Conservation (phyloP, 2,888 invertebrate species). For the Quadriops clusia region DNA sequence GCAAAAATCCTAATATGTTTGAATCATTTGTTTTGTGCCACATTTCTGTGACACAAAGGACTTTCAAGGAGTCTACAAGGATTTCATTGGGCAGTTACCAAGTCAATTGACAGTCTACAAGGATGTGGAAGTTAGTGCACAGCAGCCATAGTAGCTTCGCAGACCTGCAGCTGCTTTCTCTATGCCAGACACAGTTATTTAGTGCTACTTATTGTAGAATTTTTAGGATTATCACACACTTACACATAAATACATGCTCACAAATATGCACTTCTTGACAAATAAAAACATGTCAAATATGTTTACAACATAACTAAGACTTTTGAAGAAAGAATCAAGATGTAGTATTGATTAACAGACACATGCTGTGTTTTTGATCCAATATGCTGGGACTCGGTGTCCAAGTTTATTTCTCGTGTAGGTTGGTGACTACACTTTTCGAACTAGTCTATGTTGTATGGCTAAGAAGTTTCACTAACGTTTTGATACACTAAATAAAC, state of each 20-base stretch:
- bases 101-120: too few species aligned
- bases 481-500: too few species aligned
- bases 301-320: slow-evolving; percentile 8
- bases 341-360: slow-evolving; percentile 6
- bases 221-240: slow-evolving; percentile 17
- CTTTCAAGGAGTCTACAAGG: too few species aligned
- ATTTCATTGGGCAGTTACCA: too few species aligned
- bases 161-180: slow-evolving; percentile 15
- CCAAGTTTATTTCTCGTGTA: neutral
- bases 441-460: too few species aligned
- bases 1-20: too few species aligned
- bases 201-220: slow-evolving; percentile 16
- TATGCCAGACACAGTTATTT: slow-evolving; percentile 7
- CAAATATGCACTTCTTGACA: slow-evolving; percentile 11
- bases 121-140: slow-evolving; percentile 20
- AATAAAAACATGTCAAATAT: slow-evolving; percentile 5
- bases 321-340: slow-evolving; percentile 7
- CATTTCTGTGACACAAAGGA: too few species aligned
- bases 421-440: neutral
- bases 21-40: too few species aligned
- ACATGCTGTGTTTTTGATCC: slow-evolving; percentile 11
- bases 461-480: too few species aligned
- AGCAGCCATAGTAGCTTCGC: slow-evolving; percentile 23
- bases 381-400: too few species aligned
- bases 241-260: slow-evolving; percentile 24